Evolutionary conservation across 2,797 vertebrate genomes (phyloP).

Genomic region (Phoeniculus purpureus): DNA sequence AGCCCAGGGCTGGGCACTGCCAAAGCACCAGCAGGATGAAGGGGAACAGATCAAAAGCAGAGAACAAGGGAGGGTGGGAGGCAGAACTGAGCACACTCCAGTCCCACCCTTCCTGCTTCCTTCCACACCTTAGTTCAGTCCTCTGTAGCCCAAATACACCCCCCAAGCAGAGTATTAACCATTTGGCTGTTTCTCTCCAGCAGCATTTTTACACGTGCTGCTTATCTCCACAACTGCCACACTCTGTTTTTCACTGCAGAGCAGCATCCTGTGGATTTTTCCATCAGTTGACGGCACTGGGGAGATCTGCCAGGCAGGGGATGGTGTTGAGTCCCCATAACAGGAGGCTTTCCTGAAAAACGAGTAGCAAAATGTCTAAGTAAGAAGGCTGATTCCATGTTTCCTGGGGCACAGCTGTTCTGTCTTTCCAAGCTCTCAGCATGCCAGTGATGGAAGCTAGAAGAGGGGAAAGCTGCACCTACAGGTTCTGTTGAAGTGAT

Average conservation of each 20-base stretch:
- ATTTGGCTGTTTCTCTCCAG: background rate
- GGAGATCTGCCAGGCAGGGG: background rate
- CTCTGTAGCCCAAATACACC: background rate
- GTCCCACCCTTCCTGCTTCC: conserved; percentile 68
- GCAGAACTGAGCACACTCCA: background rate
- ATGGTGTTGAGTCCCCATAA: rapidly evolving
- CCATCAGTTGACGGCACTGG: background rate
- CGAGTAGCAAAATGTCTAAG: background rate
- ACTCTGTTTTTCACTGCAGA: background rate
- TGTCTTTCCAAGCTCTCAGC: background rate
- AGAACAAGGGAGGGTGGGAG: conserved; percentile 12
- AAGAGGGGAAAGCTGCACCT: background rate
- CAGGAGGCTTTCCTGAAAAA: background rate
- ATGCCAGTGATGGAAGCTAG: rapidly evolving
- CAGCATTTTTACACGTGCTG: background rate
- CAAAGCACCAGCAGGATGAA: background rate
- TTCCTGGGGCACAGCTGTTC: background rate
- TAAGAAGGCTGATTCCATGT: background rate
- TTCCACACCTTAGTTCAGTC: background rate
- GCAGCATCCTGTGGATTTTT: conserved; percentile 37
- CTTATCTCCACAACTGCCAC: background rate
- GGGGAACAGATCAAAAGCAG: background rate
- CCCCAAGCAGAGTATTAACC: background rate
- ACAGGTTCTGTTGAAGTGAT: background rate
- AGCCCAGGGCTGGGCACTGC: background rate